phyloP scores from a whole-genome alignment of 2,888 invertebrate genomes.

The Calliopum simillimum region DNA sequence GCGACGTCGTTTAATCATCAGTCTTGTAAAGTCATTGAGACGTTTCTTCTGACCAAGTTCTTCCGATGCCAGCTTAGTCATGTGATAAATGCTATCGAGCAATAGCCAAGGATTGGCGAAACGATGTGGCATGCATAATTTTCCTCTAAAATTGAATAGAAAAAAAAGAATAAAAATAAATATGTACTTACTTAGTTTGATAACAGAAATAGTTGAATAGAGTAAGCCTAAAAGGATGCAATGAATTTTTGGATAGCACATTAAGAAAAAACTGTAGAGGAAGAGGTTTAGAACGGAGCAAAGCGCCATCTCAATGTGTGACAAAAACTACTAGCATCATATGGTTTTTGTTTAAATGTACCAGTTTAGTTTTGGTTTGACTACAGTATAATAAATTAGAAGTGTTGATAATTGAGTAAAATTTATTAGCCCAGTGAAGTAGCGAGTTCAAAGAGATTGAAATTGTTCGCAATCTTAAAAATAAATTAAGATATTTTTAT shows the following conservation, averaged over 20 bases:
- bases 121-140: slow-evolving; percentile 69
- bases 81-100: slow-evolving; percentile 70
- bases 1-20: slow-evolving; percentile 64
- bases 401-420: too few species aligned
- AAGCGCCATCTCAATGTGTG: too few species aligned
- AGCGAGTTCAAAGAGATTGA: too few species aligned
- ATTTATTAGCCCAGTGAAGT: too few species aligned
- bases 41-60: slow-evolving; percentile 70
- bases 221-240: too few species aligned
- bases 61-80: slow-evolving; percentile 68
- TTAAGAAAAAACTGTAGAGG: background rate
- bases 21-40: slow-evolving; percentile 68
- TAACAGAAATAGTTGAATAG: background rate
- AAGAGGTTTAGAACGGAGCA: too few species aligned
- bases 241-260: background rate
- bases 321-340: too few species aligned
- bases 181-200: background rate
- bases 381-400: too few species aligned
- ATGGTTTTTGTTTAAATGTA: too few species aligned
- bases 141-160: slow-evolving; percentile 69
- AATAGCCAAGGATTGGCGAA: slow-evolving; percentile 72
- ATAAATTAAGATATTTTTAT: too few species aligned
- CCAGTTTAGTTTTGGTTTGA: too few species aligned
- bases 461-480: too few species aligned
- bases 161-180: slow-evolving; percentile 4